Evolutionary conservation across 2,113 vertebrate species (phyloP), one percentile per base, ranked within the genome.

Genomic region (Tetrax tetrax): DNA sequence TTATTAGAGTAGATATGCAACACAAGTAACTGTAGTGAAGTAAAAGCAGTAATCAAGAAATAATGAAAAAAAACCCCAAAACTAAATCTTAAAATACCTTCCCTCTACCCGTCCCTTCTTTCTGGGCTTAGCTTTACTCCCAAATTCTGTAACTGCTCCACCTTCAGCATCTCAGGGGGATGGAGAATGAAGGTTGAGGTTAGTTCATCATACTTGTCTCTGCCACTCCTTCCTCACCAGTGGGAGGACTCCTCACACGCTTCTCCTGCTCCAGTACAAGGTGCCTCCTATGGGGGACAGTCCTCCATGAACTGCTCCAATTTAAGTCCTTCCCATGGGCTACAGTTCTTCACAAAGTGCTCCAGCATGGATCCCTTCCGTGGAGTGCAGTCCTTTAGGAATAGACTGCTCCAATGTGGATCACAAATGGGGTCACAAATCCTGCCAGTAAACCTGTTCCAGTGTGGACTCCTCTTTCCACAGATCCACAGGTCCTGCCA

Each of bases 301-400:
- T 38, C 50, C 14, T 53, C 19, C 35, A 71, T 7, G 5, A 63
- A 63, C 35, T 37, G 37, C 9, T 38, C 37, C 35, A 38, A 27
- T 0, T 0, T 20, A 21, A 37, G 41, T 69, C 43, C 17, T 48
- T 48, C 29, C 22, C 35, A 38, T 2, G 1, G 22, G 13, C n/a
- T 69, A 6, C 28, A 37, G 43, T 38, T 33, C 41, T 57, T 57
- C 64, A 47, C 3, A 7, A 59, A 20, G 27, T 57, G 27, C 27
- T 57, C 16, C n/a, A 37, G 51, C 2, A 2, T 16, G 41, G 5
- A 9, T 41, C 15, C 22, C 4, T 27, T 69, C 27, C 50, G 37
- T 1, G 3, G 14, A 10, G 20, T 27, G 25, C 68, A 51, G 25
- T 51, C n/a, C n/a, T 37, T 51, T 19, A 37, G 9, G 25, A 51